These are phyloP conservation scores for Luffia ferchaultella DNA, from an alignment of 2,888 invertebrate species.

Conservation along the genomic window DNA sequence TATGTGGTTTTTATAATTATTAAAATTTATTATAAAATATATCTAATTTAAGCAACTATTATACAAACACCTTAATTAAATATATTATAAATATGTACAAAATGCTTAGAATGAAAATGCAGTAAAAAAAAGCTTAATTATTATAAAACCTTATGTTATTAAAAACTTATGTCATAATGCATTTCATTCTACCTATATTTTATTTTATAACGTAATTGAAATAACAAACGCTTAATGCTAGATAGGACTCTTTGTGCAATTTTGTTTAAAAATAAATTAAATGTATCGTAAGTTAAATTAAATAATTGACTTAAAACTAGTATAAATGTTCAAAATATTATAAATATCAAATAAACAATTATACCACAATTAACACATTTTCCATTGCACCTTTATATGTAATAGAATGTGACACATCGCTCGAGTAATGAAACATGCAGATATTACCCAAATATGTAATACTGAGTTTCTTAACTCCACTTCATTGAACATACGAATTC, in stretches of 20 bases:
- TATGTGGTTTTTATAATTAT: constrained; percentile 21
- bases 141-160: background rate
- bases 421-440: constrained; percentile 23
- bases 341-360: background rate
- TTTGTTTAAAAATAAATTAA: constrained; percentile 15
- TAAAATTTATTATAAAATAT: no score
- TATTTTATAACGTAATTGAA: background rate
- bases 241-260: constrained; percentile 43
- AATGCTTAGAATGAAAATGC: constrained; percentile 36
- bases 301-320: background rate
- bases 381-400: constrained; percentile 31
- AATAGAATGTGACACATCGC: constrained; percentile 30
- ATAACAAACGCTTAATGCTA: background rate
- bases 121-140: constrained; percentile 29
- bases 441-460: constrained; percentile 31
- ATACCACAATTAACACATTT: constrained; percentile 24
- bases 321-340: background rate
- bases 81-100: constrained; percentile 16
- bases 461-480: constrained; percentile 22
- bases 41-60: no score
- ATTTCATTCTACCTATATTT: background rate
- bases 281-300: background rate
- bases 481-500: no score
- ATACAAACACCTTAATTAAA: constrained; percentile 7
- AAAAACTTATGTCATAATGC: background rate